Base-by-base conservation (phyloP, 2,888 invertebrate species). In the Caenorhabditis sp. region DNA sequence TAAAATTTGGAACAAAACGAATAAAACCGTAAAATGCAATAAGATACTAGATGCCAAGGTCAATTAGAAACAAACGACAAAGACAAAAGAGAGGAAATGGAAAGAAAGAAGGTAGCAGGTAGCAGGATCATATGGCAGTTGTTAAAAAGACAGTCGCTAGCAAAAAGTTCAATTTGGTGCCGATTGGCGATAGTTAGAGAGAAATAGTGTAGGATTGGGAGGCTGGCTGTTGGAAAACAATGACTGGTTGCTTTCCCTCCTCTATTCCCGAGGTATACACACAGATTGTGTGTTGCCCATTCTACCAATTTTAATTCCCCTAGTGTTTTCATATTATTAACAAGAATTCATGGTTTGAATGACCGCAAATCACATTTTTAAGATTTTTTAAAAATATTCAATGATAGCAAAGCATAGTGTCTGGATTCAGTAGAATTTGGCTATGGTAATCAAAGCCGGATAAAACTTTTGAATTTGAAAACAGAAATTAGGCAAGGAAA, bases 151-250 rank as follows among this genome's bases (percentile, higher is more conserved):
- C 47, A 64, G 58, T n/a, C n/a, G n/a, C n/a, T n/a, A n/a, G 32
- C 9, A 56, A 72, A n/a, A 47, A 47, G 47, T 47, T 47, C 47
- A 47, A 47, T 47, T 47, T 20, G 20, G 47, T 47, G 47, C 47
- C 47, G 47, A 47, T 47, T 2, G 4, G 47, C 47, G n/a, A n/a
- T n/a, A n/a, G n/a, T n/a, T n/a, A 62, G 58, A 72, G 71, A 64
- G 56, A 51, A 51, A 64, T 11, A 56, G 56, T 28, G 8, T 35
- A n/a, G 15, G 40, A 61, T 53, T 40, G n/a, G 20, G 53, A 26
- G 53, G 61, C n/a, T n/a, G 32, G 9, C 32, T 4, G 32, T 72
- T 64, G 64, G 64, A 72, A 72, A 71, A 72, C 64, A 72, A 72
- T 72, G 72, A 56, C 64, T 64, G 58, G 72, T 53, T 61, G 37